These are phyloP conservation scores for Heterodera carotae DNA, from an alignment of 1,140 invertebrate genomes.

Conservation along the genomic window DNA sequence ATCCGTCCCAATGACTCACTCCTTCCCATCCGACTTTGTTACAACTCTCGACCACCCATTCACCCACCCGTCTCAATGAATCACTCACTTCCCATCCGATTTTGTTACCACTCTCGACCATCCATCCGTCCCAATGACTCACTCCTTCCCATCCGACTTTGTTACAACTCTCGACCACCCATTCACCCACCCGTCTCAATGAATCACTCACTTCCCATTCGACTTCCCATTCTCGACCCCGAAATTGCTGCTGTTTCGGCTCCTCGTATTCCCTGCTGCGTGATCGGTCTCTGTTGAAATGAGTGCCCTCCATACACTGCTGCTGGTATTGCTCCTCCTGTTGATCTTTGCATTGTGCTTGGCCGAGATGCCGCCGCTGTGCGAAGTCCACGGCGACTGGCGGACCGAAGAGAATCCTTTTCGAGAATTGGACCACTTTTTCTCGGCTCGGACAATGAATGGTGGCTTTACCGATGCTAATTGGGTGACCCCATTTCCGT, in stretches of 20 bases:
- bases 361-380: conserved; percentile 20
- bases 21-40: no score
- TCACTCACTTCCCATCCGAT: conserved; percentile 45
- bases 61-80: background rate
- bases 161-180: background rate
- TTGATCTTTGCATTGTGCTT: conserved; percentile 16
- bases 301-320: background rate
- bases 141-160: background rate
- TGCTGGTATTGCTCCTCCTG: conserved; percentile 21
- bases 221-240: conserved; percentile 26
- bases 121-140: background rate
- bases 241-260: conserved; percentile 4
- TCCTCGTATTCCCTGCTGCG: conserved; percentile 43
- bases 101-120: background rate
- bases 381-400: conserved; percentile 20
- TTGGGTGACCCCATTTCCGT: background rate
- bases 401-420: conserved; percentile 23
- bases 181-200: background rate
- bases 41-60: background rate
- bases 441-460: background rate
- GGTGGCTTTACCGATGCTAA: conserved; percentile 17
- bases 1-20: conserved; percentile 3
- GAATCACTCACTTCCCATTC: conserved; percentile 46
- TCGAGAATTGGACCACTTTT: background rate
- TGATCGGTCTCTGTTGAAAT: conserved; percentile 32